Conservation (phyloP, 2,888 invertebrate species). For the Philonicus albiceps region DNA sequence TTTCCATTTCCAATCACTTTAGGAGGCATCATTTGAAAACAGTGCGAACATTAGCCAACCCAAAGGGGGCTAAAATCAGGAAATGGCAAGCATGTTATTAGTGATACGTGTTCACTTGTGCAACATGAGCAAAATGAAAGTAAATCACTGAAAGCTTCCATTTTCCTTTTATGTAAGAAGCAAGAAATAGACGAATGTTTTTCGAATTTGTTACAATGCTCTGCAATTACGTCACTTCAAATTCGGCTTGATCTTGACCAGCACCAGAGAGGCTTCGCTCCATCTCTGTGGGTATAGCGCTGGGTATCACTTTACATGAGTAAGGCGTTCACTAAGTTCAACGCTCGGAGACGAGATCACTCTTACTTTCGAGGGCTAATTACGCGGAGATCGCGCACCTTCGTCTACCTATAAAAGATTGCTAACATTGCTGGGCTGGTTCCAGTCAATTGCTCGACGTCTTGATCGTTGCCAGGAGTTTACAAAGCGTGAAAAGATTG, state of each 20-base stretch:
- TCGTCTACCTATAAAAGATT: conserved; percentile 5
- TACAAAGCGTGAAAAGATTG: neutral
- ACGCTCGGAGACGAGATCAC: conserved; percentile 6
- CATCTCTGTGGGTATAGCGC: too few species aligned
- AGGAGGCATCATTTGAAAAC: neutral
- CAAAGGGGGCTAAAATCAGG: neutral
- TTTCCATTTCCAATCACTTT: neutral
- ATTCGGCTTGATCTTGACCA: conserved; percentile 34
- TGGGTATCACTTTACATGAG: neutral
- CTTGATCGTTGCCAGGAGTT: neutral
- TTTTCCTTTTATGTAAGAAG: conserved; percentile 24
- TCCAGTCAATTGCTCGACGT: neutral
- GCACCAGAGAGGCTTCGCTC: neutral
- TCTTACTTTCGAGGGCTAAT: conserved; percentile 35
- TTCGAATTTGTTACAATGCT: neutral
- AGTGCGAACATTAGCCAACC: neutral
- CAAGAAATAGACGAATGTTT: neutral
- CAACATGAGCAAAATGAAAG: conserved; percentile 23
- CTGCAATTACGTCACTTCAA: conserved; percentile 9
- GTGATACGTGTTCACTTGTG: neutral
- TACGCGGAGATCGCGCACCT: neutral
- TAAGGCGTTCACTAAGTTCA: neutral
- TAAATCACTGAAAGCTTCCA: conserved; percentile 1
- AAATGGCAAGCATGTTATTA: neutral
- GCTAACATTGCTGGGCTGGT: neutral